A percentile compares a stretch with the other conserved stretches of the same genome.
phyloP scores from a whole-genome alignment of 2,113 vertebrate species.

The Peromyscus polionotus region DNA sequence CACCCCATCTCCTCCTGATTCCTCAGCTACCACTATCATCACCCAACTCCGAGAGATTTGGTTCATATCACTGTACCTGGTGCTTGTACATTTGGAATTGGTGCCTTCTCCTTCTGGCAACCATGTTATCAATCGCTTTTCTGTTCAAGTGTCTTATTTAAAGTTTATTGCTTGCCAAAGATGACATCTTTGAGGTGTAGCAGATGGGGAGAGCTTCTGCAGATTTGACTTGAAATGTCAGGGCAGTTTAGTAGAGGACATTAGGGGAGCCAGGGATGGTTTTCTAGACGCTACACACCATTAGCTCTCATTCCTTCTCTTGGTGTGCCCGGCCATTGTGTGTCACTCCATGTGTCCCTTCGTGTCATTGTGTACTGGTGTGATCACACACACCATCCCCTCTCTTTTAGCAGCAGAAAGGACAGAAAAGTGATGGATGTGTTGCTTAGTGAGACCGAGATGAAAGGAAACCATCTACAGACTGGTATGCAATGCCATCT shows the following conservation, averaged over 20 bases:
- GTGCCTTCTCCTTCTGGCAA: slow-evolving; percentile 88
- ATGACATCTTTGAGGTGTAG: slow-evolving; percentile 59
- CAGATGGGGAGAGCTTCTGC: slow-evolving; percentile 42
- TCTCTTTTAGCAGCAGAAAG: neutral
- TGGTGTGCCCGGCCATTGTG: neutral
- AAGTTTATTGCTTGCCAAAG: slow-evolving; percentile 87
- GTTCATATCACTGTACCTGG: slow-evolving; percentile 87
- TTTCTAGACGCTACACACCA: neutral
- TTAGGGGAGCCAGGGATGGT: slow-evolving; percentile 9
- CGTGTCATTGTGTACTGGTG: neutral
- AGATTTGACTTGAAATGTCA: neutral
- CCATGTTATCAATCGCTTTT: slow-evolving; percentile 75
- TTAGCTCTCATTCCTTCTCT: neutral
- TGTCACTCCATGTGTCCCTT: neutral
- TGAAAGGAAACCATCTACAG: neutral
- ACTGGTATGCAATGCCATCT: neutral
- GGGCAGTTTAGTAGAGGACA: neutral
- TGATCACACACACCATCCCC: neutral
- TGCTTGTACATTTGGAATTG: slow-evolving; percentile 85
- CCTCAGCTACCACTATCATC: slow-evolving; percentile 61
- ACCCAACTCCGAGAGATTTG: slow-evolving; percentile 80
- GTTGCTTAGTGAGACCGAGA: neutral
- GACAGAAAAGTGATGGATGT: neutral
- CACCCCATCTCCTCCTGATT: neutral
- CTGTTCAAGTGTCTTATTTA: slow-evolving; percentile 84